A percentile compares a stretch with the other conserved stretches of the same genome.
Evolutionary conservation across 2,888 invertebrate genomes (phyloP).

Genomic region (Globia sparganii): DNA sequence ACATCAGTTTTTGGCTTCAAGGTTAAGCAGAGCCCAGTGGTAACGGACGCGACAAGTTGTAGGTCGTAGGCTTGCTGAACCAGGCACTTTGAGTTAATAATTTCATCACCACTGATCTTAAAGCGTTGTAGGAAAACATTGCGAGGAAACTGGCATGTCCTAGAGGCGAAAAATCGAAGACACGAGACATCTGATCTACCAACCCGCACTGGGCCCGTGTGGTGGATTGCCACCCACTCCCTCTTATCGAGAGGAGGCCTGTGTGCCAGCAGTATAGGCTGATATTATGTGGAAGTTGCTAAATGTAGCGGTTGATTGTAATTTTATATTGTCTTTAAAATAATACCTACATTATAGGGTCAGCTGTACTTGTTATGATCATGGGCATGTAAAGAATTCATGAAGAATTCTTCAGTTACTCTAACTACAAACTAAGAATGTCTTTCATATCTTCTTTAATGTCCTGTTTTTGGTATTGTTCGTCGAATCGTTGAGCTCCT

Average conservation of each 20-base stretch:
- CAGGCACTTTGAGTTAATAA: not conserved
- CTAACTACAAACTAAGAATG: not conserved
- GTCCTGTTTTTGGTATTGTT: too few species aligned
- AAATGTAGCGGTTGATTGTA: not conserved
- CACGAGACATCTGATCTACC: too few species aligned
- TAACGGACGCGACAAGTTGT: not conserved
- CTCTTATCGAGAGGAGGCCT: not conserved
- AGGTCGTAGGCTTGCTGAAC: not conserved
- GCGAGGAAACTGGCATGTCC: not conserved
- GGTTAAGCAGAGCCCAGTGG: not conserved
- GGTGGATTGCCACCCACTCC: not conserved
- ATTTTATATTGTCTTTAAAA: too few species aligned
- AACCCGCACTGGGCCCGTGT: not conserved
- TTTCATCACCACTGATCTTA: not conserved
- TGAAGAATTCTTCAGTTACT: not conserved
- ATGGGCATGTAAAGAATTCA: not conserved
- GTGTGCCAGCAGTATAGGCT: not conserved
- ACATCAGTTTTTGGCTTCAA: conserved; percentile 6
- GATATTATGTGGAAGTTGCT: not conserved
- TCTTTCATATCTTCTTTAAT: conserved; percentile 34
- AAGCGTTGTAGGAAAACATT: not conserved
- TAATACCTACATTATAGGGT: too few species aligned
- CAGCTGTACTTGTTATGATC: too few species aligned
- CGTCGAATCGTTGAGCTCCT: too few species aligned
- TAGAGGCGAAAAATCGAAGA: not conserved